Evolutionary conservation across 2,888 invertebrate genomes (phyloP).

Genomic region (Trachelus stipa): DNA sequence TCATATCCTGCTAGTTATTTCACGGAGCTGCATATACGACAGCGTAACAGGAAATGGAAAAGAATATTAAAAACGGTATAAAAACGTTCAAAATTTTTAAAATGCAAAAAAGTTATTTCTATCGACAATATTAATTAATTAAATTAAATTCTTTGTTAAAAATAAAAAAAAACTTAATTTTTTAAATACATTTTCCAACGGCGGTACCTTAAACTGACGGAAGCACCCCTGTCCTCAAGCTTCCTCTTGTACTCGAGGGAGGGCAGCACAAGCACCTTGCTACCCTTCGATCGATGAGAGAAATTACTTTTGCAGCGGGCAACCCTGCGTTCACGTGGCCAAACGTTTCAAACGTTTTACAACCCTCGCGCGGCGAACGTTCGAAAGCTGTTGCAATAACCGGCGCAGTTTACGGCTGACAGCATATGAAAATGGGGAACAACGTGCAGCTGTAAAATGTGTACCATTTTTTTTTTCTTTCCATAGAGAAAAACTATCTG

Average conservation of each 20-base stretch:
- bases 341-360: conserved; percentile 37
- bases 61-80: background rate
- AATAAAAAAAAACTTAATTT: background rate
- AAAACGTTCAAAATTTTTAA: background rate
- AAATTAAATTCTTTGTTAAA: background rate
- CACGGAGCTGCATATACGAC: background rate
- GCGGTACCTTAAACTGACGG: background rate
- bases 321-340: conserved; percentile 25
- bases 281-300: conserved; percentile 38
- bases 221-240: conserved; percentile 32
- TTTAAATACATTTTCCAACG: background rate
- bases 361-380: conserved; percentile 29
- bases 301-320: conserved; percentile 37
- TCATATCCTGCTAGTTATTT: background rate
- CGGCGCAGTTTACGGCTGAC: conserved; percentile 30
- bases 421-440: conserved; percentile 32
- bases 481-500: background rate
- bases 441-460: conserved; percentile 17
- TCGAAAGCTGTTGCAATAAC: conserved; percentile 36
- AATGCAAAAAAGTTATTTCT: background rate
- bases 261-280: conserved; percentile 40
- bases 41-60: background rate
- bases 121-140: background rate
- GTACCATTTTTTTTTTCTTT: background rate
- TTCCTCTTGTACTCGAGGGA: conserved; percentile 38